These are phyloP conservation scores for Drosophila melanosoma DNA, from an alignment of 2,888 invertebrate species.

Conservation along the genomic window DNA sequence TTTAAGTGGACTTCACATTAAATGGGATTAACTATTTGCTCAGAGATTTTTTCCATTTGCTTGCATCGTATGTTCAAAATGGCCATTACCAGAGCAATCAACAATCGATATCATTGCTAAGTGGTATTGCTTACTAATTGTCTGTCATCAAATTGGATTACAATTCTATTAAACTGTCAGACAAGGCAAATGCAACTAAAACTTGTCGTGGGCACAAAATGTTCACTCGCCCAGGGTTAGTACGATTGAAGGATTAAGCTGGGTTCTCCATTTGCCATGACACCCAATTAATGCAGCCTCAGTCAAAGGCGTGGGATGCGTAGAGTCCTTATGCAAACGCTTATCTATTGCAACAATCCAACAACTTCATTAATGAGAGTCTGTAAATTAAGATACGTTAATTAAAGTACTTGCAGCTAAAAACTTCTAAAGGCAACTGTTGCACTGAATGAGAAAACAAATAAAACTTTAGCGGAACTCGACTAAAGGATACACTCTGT, in stretches of 20 bases:
- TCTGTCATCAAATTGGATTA: constrained; percentile 61
- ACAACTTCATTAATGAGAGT: constrained; percentile 52
- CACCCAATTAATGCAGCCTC: constrained; percentile 60
- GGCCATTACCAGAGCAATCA: constrained; percentile 11
- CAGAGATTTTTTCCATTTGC: neutral
- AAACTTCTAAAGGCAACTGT: constrained; percentile 2
- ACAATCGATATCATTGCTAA: constrained; percentile 20
- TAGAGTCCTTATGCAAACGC: neutral
- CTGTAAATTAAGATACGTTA: constrained; percentile 42
- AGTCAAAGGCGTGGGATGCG: neutral
- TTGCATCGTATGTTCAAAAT: neutral
- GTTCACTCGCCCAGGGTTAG: constrained; percentile 36
- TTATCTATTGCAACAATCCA: constrained; percentile 39
- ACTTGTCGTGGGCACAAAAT: constrained; percentile 26
- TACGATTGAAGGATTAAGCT: constrained; percentile 56
- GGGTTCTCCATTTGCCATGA: constrained; percentile 52
- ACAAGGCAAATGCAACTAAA: constrained; percentile 49
- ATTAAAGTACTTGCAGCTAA: constrained; percentile 20
- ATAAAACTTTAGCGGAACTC: neutral
- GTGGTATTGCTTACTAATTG: constrained; percentile 53
- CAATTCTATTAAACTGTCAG: constrained; percentile 56
- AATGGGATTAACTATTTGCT: neutral
- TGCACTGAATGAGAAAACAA: neutral
- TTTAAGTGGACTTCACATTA: neutral
- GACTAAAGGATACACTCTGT: neutral